Evolutionary conservation across 2,797 vertebrate genomes (phyloP).

Genomic region (Trachurus trachurus): DNA sequence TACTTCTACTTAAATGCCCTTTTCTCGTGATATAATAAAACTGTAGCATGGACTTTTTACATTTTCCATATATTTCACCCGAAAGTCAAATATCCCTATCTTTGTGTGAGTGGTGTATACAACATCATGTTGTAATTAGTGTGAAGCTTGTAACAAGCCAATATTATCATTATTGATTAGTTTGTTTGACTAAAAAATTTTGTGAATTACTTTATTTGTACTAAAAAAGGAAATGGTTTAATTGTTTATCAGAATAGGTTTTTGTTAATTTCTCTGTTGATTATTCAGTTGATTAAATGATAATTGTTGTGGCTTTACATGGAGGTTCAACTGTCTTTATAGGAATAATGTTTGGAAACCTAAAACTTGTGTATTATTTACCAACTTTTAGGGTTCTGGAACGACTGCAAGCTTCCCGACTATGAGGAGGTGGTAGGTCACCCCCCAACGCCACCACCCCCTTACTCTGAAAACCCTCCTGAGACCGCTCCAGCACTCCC

Average conservation of each 20-base stretch:
- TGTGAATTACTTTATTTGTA: too few species aligned
- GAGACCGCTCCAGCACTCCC: constrained; percentile 56
- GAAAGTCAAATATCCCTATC: too few species aligned
- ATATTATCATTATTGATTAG: too few species aligned
- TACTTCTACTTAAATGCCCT: too few species aligned
- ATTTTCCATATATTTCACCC: too few species aligned
- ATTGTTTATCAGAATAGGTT: background rate
- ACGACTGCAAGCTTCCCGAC: constrained; percentile 89
- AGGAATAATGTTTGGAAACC: background rate
- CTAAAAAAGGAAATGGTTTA: background rate
- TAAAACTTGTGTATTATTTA: constrained; percentile 25
- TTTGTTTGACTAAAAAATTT: too few species aligned
- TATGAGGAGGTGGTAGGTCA: constrained; percentile 90
- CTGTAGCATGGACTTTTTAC: too few species aligned
- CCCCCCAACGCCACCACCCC: constrained; percentile 88
- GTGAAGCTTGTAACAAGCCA: too few species aligned
- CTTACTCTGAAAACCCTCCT: constrained; percentile 85
- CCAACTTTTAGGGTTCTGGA: constrained; percentile 85
- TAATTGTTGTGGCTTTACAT: background rate
- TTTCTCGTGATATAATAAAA: too few species aligned
- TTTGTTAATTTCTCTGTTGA: background rate
- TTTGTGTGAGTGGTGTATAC: too few species aligned
- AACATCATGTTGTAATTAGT: too few species aligned
- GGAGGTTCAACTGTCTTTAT: background rate
- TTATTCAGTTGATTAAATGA: background rate